Evolutionary conservation across 2,888 invertebrate genomes (phyloP), one percentile per base, ranked within the genome.

Genomic region (Eupsilia transversa): DNA sequence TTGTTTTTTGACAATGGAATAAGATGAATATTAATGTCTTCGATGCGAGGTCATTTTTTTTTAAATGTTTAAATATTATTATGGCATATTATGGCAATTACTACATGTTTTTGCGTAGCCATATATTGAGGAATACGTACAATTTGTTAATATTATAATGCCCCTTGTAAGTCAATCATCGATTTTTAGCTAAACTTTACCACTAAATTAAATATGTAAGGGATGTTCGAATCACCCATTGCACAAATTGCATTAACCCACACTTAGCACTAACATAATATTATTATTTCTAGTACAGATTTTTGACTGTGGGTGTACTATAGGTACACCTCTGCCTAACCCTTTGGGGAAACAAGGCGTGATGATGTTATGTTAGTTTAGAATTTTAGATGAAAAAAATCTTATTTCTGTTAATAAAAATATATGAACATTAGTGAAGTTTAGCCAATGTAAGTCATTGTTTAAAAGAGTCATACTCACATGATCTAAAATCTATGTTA

Each of bases 401-500:
- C 12, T 12, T 7, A 35, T 17, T 14, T n/a, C 2, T n/a, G 6
- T 61, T 20, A 20, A 20, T 46, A 20, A 20, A 46, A 17, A 43
- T 20, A 41, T 23, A 35, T 0, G 3, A 20, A 41, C 1, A 27
- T 12, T 41, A 12, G 41, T 27, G 0, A 61, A 71, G 35, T 49
- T 49, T 41, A 17, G 14, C 4, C 14, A 23, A 27, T 72, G 14
- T 20, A n/a, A 27, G 9, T n/a, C 0, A 30, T 56, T 61, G 43
- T 56, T 17, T 23, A 63, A 38, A 56, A 57, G n/a, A 12, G 6
- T 17, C 38, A 56, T 61, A 33, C 3, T 59, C 1, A 1, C n/a
- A 66, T 77, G 78, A 64, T 72, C 66, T 43, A 43, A 77, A 64
- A 79, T 52, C 73, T 73, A 61, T 79, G 79, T 74, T 74, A 56